Conservation (phyloP, 2,888 invertebrate genomes). For the Melinaea marsaeus region DNA sequence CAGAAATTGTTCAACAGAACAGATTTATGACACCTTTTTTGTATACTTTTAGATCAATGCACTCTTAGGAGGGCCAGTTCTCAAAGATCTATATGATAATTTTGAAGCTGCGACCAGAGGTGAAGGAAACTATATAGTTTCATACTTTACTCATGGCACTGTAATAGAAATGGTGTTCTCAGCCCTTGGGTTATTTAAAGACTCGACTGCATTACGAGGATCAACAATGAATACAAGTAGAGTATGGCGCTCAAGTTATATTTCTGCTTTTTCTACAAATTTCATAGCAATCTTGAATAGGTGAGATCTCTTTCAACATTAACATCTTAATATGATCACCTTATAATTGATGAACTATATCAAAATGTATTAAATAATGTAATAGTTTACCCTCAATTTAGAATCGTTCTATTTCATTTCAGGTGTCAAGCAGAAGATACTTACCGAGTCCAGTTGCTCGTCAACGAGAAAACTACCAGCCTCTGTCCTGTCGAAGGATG, state of each 20-base stretch:
- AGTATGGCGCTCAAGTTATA: constrained; percentile 82
- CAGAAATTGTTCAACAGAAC: no score
- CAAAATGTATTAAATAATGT: no score
- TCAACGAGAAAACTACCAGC: constrained; percentile 53
- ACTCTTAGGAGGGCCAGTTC: constrained; percentile 80
- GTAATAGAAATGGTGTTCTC: constrained; percentile 80
- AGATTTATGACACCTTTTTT: background rate
- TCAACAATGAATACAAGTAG: constrained; percentile 75
- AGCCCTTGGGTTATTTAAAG: constrained; percentile 81
- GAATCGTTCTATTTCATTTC: constrained; percentile 26
- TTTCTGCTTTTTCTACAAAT: constrained; percentile 85
- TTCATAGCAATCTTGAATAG: constrained; percentile 85
- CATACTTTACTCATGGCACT: constrained; percentile 84
- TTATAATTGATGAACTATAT: no score
- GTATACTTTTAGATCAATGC: constrained; percentile 70
- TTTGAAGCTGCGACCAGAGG: constrained; percentile 56
- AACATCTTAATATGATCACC: no score
- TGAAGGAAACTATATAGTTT: constrained; percentile 70
- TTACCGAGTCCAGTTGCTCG: constrained; percentile 54
- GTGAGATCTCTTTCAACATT: constrained; percentile 54
- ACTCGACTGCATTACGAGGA: constrained; percentile 73
- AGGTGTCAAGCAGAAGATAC: constrained; percentile 45
- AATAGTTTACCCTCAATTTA: no score
- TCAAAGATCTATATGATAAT: constrained; percentile 81
- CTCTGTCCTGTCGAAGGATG: constrained; percentile 59